Base-by-base conservation (phyloP, 2,113 vertebrate genomes). In the Equus przewalskii region DNA sequence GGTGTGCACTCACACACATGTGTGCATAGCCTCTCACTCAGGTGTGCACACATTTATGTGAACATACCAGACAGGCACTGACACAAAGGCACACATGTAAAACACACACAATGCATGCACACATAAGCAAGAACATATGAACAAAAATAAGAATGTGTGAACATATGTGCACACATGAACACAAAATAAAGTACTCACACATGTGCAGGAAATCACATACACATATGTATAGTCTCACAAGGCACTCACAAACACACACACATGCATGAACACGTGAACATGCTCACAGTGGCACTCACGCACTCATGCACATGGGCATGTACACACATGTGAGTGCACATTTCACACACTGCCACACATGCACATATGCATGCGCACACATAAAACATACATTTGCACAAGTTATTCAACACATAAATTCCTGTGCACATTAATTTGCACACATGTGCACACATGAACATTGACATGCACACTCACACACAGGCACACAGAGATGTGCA, bases 91-190 rank as follows among this genome's bases (percentile, higher is more conserved):
- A 58, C 51, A 36, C 7, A 0, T 13, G 46, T 19, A 12, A 33
- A 33, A 24, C 26, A 12, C 30, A 82, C 1, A 6, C 5, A 49
- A 26, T 28, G 7, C 13, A 26, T 18, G 4, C 24, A 19, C 78
- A 58, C 54, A 58, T 21, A 24, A 58, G 21, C n/a, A 69, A 18
- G 26, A 0, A 2, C 22, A 22, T 1, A 1, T 5, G 11, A 10
- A 22, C 36, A 41, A 41, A 41, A 41, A 41, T 41, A 69, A 18
- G 26, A 0, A 2, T 16, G 16, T 1, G 0, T 5, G 11, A 10
- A 22, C n/a, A 15, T 14, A 3, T 0, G 0, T 14, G 26, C 67
- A 44, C n/a, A 44, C 1, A 1, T 3, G 8, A 18, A 4, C 21
- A 49, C 65, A 60, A 11, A 28, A 22, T 13, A 72, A 30, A 15